These are phyloP conservation scores for Myanophis thanlyinensis DNA, from an alignment of 2,113 vertebrate species.

Conservation along the genomic window DNA sequence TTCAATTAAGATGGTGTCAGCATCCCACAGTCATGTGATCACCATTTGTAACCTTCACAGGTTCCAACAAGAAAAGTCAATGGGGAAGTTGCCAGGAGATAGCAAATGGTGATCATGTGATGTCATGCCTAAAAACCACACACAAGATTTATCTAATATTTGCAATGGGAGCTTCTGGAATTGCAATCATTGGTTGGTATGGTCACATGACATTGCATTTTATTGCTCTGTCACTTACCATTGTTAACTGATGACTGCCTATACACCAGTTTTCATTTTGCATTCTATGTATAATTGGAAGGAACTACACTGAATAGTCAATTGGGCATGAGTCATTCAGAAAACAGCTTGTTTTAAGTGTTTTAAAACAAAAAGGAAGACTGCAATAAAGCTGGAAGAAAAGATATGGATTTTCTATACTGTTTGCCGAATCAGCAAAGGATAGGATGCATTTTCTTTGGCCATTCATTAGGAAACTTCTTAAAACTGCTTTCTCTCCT, in stretches of 20 bases:
- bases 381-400: neutral
- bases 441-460: neutral
- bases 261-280: neutral
- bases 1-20: neutral
- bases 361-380: neutral
- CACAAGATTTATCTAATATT: neutral
- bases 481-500: neutral
- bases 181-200: neutral
- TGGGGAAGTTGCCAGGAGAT: neutral
- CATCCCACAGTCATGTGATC: neutral
- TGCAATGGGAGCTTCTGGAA: neutral
- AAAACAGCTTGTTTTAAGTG: slow-evolving; percentile 18
- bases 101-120: neutral
- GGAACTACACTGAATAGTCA: neutral
- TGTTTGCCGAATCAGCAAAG: neutral
- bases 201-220: neutral
- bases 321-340: neutral
- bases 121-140: neutral
- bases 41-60: neutral
- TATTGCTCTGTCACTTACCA: neutral
- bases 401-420: neutral
- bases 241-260: neutral
- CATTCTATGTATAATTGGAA: neutral
- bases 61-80: neutral
- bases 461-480: neutral